phyloP scores from a whole-genome alignment of 2,888 invertebrate genomes.

The Erebia palarica region DNA sequence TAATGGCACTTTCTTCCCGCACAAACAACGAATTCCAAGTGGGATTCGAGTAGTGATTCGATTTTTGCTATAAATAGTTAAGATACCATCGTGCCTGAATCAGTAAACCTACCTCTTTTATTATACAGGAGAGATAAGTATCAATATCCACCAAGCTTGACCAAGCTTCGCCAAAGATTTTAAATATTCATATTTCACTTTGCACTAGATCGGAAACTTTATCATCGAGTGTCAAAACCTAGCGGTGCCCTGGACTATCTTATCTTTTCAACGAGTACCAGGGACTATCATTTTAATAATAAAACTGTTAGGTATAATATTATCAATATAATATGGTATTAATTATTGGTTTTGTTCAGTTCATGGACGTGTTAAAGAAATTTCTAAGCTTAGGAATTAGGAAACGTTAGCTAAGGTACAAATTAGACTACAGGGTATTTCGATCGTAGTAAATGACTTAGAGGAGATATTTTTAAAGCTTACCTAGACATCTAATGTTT shows the following conservation, averaged over 20 bases:
- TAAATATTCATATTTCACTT: slow-evolving; percentile 35
- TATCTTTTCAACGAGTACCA: background rate
- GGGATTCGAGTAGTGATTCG: too few relatives aligned
- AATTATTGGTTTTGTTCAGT: background rate
- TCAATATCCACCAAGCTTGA: slow-evolving; percentile 15
- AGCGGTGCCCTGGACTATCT: background rate
- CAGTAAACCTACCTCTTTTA: background rate
- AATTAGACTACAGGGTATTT: too few relatives aligned
- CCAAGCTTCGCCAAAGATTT: slow-evolving; percentile 24
- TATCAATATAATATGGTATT: too few relatives aligned
- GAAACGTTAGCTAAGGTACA: too few relatives aligned
- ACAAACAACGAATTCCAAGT: too few relatives aligned
- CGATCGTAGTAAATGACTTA: too few relatives aligned
- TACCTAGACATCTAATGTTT: background rate
- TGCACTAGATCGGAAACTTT: slow-evolving; percentile 32
- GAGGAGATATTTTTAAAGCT: too few relatives aligned
- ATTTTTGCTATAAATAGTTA: background rate
- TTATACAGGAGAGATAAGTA: background rate
- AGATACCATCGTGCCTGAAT: background rate
- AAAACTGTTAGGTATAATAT: too few relatives aligned
- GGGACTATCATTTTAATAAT: background rate
- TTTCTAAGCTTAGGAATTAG: too few relatives aligned
- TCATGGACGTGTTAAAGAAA: too few relatives aligned
- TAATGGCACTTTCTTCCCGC: too few relatives aligned
- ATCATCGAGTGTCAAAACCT: slow-evolving; percentile 30